Conservation (phyloP, 2,888 invertebrate species). For the Tenthredo distinguenda region DNA sequence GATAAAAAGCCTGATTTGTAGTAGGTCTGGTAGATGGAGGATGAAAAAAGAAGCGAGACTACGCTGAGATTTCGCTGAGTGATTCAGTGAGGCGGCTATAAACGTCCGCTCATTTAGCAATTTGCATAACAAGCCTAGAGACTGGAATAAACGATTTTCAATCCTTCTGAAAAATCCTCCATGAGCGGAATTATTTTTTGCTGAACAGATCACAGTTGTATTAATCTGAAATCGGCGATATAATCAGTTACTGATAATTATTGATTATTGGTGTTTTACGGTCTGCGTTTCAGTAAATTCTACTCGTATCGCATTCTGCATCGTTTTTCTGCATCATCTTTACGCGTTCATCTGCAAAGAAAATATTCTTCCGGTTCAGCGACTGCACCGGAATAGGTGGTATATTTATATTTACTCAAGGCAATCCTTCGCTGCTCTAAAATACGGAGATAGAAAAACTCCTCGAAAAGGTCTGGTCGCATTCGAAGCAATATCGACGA, state of each 20-base stretch:
- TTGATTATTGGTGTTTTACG: neutral
- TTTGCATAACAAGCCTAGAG: constrained; percentile 35
- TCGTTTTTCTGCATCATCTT: neutral
- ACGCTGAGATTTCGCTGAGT: constrained; percentile 12
- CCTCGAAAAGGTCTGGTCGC: neutral
- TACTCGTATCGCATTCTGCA: neutral
- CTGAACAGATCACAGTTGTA: neutral
- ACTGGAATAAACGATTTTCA: constrained; percentile 34
- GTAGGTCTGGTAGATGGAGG: neutral
- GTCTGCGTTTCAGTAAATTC: neutral
- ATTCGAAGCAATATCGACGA: constrained; percentile 10
- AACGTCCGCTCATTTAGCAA: constrained; percentile 42
- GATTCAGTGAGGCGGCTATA: constrained; percentile 44
- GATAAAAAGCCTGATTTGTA: constrained; percentile 45
- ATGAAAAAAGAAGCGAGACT: neutral
- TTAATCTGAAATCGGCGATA: neutral
- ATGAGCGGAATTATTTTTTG: neutral
- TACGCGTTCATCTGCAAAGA: neutral
- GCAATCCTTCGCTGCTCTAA: neutral
- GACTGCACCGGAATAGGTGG: neutral
- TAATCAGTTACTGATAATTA: neutral
- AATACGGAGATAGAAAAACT: constrained; percentile 13
- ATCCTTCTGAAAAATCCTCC: constrained; percentile 3
- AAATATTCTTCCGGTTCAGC: neutral
- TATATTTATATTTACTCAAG: constrained; percentile 9